Evolutionary conservation across 2,113 vertebrate species (phyloP).

Genomic region (Malaclemys terrapin): DNA sequence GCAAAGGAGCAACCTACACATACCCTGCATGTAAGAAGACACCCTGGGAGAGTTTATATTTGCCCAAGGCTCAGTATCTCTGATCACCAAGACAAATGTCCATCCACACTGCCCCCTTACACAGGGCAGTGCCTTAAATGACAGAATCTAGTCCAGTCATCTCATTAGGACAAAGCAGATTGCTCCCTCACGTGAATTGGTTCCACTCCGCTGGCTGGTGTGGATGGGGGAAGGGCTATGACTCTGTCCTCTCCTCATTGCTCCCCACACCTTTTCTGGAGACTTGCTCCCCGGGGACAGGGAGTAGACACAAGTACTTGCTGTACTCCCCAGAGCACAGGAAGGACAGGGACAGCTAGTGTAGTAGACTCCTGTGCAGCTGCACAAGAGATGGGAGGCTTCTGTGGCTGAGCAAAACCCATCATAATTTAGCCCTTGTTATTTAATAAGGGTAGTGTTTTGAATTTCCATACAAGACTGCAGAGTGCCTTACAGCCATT

Average conservation of each 20-base stretch:
- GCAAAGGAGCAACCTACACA: not conserved
- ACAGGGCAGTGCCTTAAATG: not conserved
- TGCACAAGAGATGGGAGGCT: not conserved
- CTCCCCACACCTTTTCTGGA: not conserved
- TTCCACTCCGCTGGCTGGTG: not conserved
- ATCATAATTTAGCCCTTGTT: not conserved
- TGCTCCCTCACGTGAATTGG: not conserved
- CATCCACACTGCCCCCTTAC: not conserved
- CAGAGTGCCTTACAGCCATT: not conserved
- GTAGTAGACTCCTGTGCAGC: not conserved
- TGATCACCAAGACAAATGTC: not conserved
- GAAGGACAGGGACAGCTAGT: not conserved
- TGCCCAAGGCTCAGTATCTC: not conserved
- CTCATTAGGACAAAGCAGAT: not conserved
- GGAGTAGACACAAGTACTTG: not conserved
- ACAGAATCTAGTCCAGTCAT: not conserved
- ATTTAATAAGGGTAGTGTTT: not conserved
- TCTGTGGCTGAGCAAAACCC: not conserved
- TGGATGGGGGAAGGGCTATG: not conserved
- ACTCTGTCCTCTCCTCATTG: not conserved
- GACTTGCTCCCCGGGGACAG: not conserved
- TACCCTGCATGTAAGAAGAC: not conserved
- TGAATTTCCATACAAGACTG: not conserved
- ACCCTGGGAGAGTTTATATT: not conserved
- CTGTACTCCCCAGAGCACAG: not conserved